Base-by-base conservation (phyloP, 1,140 invertebrate species). In the Platyura marginata region DNA sequence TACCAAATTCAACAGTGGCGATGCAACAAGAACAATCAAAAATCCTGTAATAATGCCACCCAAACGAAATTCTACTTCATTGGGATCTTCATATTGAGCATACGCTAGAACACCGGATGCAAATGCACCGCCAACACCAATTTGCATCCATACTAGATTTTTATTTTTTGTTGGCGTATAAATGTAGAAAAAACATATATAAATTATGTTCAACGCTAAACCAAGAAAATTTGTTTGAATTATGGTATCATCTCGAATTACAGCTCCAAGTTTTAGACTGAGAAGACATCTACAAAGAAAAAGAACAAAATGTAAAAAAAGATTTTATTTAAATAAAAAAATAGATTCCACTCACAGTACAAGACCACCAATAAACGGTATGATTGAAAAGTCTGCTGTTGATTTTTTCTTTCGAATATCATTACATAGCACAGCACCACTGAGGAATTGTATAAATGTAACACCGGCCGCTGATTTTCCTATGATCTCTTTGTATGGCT, bases 201-300 rank as follows among this genome's bases (percentile, higher is more conserved):
- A 86, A 9, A 71, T 29, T 1, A 72, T 52, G 53, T 80, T 85
- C 23, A 79, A 61, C 2, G 68, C 50, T 41, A 81, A 59, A 46
- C 78, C 81, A 54, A 76, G 69, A 42, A 81, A 51, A 63, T 84
- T 85, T 21, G 83, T 75, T 54, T 68, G 68, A 35, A 81, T 75
- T 76, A 82, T 84, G 0, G 68, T 71, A 44, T 66, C 58, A 56
- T 87, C 81, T 22, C 71, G 60, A 16, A 86, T 57, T 35, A 85
- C 68, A 42, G 69, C 61, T 22, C 74, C 79, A 58, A 79, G 77
- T 49, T 77, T 73, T 38, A 85, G 62, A 66, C 79, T 79, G 21
- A 85, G 61, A 37, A 77, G n/a, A n/a, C n/a, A n/a, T n/a, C n/a
- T n/a, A n/a, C n/a, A n/a, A n/a, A n/a, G n/a, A n/a, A n/a, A n/a